A percentile compares a stretch with the other conserved stretches of the same genome.
phyloP scores from a whole-genome alignment of 2,888 invertebrate species.

The Papilio gigon region DNA sequence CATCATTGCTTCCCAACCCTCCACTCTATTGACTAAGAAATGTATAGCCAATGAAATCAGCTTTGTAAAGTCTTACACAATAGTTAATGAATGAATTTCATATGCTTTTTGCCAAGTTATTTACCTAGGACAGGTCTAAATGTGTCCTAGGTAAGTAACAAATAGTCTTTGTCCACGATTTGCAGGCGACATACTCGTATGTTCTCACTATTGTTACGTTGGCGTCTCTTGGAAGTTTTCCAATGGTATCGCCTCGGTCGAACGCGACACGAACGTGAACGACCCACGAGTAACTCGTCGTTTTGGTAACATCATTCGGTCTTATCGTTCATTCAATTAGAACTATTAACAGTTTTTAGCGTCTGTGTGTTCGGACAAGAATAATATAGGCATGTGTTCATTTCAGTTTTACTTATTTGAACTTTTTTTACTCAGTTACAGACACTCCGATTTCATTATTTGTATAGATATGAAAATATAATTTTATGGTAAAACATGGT shows the following conservation, averaged over 20 bases:
- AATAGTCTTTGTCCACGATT: neutral
- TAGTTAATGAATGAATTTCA: no score
- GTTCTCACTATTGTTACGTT: conserved; percentile 39
- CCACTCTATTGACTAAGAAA: no score
- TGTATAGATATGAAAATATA: no score
- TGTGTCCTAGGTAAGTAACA: neutral
- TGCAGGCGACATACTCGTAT: neutral
- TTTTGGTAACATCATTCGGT: conserved; percentile 16
- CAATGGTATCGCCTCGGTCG: conserved; percentile 21
- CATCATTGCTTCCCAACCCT: no score
- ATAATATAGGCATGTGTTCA: neutral
- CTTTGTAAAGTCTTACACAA: no score
- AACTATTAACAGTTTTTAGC: neutral
- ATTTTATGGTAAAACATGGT: neutral
- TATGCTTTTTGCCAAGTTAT: no score
- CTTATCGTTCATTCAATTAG: conserved; percentile 18
- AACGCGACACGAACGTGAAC: neutral
- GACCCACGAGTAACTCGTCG: neutral
- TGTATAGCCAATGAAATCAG: no score
- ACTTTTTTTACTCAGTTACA: neutral
- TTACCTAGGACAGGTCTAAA: no score
- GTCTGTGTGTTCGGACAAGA: neutral
- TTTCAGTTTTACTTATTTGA: neutral
- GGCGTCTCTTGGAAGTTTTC: conserved; percentile 38
- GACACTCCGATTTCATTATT: no score